Evolutionary conservation across 2,888 invertebrate species (phyloP).

Genomic region (Luperina testacea): DNA sequence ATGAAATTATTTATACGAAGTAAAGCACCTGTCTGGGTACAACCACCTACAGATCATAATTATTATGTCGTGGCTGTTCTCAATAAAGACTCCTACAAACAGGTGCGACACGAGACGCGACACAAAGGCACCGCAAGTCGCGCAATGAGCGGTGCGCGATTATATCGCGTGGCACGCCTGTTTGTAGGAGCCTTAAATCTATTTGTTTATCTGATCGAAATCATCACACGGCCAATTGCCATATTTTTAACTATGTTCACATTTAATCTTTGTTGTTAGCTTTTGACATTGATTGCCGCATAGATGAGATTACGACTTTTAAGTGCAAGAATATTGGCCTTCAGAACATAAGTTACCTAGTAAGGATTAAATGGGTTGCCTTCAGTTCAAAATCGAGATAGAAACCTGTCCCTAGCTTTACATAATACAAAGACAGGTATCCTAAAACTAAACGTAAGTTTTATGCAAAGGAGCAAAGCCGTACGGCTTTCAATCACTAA

Average conservation of each 20-base stretch:
- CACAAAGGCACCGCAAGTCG: too few species aligned
- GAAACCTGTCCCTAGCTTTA: constrained; percentile 37
- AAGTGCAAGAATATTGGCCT: neutral
- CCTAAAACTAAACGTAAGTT: constrained; percentile 54
- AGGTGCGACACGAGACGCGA: too few species aligned
- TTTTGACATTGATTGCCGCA: neutral
- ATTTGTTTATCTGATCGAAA: neutral
- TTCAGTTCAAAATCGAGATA: constrained; percentile 21
- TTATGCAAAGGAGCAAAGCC: constrained; percentile 54
- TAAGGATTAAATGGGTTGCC: neutral
- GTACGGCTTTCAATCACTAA: constrained; percentile 35
- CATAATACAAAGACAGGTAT: constrained; percentile 37
- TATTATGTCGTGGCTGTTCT: too few species aligned
- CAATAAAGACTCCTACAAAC: too few species aligned
- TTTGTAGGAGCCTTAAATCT: neutral
- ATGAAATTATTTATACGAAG: neutral
- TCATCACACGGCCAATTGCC: neutral
- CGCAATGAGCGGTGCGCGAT: too few species aligned
- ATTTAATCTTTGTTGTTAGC: neutral
- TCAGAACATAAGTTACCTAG: neutral
- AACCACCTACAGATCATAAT: neutral
- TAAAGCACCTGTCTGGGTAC: neutral
- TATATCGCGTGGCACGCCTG: too few species aligned
- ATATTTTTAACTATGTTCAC: neutral
- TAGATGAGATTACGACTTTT: neutral